Evolutionary conservation across 2,797 vertebrate species (phyloP), one percentile per base, ranked within the genome.

Genomic region (Tympanoctomys barrerae): DNA sequence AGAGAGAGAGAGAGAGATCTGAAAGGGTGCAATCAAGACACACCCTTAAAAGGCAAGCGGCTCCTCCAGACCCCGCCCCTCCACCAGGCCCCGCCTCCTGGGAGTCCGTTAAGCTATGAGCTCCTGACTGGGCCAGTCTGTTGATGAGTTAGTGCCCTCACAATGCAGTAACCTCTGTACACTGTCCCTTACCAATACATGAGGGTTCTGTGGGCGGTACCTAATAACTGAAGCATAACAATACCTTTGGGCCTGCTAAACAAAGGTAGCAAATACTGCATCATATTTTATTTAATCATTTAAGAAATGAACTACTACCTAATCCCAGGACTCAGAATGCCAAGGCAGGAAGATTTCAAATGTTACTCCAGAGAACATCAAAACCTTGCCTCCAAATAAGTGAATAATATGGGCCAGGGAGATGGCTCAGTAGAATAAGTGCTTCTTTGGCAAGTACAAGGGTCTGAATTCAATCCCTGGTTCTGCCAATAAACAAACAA

Each of bases 271-370:
- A 85, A 95, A 46, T 71, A 82, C 79, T 61, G 59, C 39, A 28
- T 36, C 26, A 70, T 57, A 83, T 88, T 94, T 94, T 77, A 59
- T 59, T 61, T 83, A 70, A 70, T 90, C 16, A 75, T 94, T 90
- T 77, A 92, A 89, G 26, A 94, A 79, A 75, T 79, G 87, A 96
- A 78, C 11, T 31, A 78, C 66, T 57, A 64, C 16, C 33, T 79
- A 79, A 54, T 79, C 77, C 4, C 16, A 52, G 16, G 8, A 79
- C 16, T 79, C 49, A n/a, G 49, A 18, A 79, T 12, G 31, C 77
- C 33, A 2, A n/a, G 49, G 16, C 77, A 52, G 46, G 31, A 79
- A 21, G 28, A 52, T 54, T 13, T 54, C 31, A 33, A 79, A 4
- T 79, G 52, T 79, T 49, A 79, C 31, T 33, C 31, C 49, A 52